Evolutionary conservation across 2,113 vertebrate genomes (phyloP).

Genomic region (Zeus faber): DNA sequence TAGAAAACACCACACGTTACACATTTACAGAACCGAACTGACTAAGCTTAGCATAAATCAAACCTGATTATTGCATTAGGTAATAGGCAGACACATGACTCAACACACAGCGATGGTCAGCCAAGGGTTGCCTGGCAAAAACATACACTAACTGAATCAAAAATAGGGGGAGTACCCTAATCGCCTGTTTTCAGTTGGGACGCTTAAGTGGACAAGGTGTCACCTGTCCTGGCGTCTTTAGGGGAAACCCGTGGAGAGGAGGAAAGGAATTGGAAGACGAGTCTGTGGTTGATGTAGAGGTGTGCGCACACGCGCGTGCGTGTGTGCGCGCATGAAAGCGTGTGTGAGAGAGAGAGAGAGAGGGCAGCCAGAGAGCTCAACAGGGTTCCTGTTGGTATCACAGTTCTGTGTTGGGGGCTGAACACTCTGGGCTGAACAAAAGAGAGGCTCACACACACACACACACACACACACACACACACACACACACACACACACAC

Average conservation of each 20-base stretch:
- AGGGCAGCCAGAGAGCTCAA: too few species aligned
- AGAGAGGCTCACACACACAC: constrained; percentile 8
- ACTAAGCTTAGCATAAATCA: constrained; percentile 10
- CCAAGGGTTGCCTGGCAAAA: background rate
- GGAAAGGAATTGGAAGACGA: too few species aligned
- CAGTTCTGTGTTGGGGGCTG: too few species aligned
- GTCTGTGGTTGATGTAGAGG: too few species aligned
- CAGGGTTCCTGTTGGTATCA: too few species aligned
- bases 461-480: background rate
- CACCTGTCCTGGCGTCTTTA: background rate
- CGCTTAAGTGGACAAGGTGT: background rate
- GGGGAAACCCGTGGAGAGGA: too few species aligned
- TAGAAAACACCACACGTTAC: constrained; percentile 21
- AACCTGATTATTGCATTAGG: constrained; percentile 40
- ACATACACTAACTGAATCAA: background rate
- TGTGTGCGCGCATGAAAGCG: too few species aligned
- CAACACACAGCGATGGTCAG: background rate
- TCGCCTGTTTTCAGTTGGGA: background rate
- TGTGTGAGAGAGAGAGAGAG: too few species aligned
- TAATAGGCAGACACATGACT: constrained; percentile 36
- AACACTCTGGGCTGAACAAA: background rate
- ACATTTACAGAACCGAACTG: background rate
- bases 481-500: constrained; percentile 3
- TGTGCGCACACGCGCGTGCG: too few species aligned
- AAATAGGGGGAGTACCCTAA: background rate